Conservation (phyloP, 2,113 vertebrate species). For the Bettongia penicillata region DNA sequence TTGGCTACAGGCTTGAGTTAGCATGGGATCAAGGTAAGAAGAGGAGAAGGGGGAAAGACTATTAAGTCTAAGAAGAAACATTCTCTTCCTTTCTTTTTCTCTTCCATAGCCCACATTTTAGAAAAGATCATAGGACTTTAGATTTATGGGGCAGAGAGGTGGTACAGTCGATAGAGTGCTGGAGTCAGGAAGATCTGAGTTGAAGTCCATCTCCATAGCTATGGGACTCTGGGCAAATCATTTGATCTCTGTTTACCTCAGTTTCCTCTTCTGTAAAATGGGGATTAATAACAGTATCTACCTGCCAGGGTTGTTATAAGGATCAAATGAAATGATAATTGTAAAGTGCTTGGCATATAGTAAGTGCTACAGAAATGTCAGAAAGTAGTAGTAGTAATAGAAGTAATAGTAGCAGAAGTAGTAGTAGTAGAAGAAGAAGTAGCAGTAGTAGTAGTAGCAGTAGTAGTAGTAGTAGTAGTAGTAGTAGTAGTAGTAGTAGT, state of each 20-base stretch:
- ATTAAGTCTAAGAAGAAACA: background rate
- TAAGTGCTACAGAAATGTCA: background rate
- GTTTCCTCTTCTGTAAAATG: background rate
- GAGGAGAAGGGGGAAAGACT: background rate
- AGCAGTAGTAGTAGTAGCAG: too few species aligned
- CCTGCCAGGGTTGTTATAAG: background rate
- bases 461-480: too few species aligned
- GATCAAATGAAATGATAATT: background rate
- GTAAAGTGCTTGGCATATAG: background rate
- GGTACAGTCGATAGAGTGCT: background rate
- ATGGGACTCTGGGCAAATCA: background rate
- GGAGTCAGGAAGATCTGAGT: background rate
- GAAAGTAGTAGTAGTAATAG: too few species aligned
- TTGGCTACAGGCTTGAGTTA: background rate
- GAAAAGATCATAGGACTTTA: background rate
- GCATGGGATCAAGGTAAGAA: background rate
- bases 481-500: too few species aligned
- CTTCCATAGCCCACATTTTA: background rate
- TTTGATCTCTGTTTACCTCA: background rate
- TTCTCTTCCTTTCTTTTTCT: rapidly evolving
- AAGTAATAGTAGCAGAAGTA: too few species aligned
- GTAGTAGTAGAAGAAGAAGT: too few species aligned
- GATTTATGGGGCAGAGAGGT: background rate
- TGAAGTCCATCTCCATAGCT: background rate
- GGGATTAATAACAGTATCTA: background rate